These are phyloP conservation scores for Forbesichthys agassizii DNA, from an alignment of 2,113 vertebrate species.

Conservation along the genomic window DNA sequence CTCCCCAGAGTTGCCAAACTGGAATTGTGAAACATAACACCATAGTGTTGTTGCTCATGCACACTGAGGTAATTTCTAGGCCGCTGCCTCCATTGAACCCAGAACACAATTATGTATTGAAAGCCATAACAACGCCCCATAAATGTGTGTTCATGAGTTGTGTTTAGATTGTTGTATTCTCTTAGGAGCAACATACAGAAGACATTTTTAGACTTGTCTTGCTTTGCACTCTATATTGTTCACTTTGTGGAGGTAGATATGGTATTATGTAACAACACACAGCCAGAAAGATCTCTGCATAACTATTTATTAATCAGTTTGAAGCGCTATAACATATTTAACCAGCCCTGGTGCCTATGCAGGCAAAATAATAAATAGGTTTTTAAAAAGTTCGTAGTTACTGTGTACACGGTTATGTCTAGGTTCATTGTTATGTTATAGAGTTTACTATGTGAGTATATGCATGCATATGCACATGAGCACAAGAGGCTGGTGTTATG, in stretches of 20 bases:
- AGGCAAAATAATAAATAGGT: background rate
- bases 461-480: slow-evolving; percentile 6
- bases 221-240: background rate
- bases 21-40: too few species aligned
- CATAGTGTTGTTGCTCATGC: background rate
- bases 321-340: too few species aligned
- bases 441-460: background rate
- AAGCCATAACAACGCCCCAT: background rate
- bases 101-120: background rate
- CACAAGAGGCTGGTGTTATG: slow-evolving; percentile 32
- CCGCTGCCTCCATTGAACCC: background rate
- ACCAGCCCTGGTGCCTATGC: background rate
- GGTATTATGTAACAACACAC: too few species aligned
- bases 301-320: too few species aligned
- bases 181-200: background rate
- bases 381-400: too few species aligned
- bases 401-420: background rate
- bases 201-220: background rate
- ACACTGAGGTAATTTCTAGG: background rate
- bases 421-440: background rate
- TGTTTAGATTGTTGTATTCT: background rate
- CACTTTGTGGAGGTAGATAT: background rate
- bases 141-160: background rate
- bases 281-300: too few species aligned
- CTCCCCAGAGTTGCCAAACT: too few species aligned